Conservation (phyloP, 2,797 vertebrate genomes). For the Pantherophis alleghaniensis region DNA sequence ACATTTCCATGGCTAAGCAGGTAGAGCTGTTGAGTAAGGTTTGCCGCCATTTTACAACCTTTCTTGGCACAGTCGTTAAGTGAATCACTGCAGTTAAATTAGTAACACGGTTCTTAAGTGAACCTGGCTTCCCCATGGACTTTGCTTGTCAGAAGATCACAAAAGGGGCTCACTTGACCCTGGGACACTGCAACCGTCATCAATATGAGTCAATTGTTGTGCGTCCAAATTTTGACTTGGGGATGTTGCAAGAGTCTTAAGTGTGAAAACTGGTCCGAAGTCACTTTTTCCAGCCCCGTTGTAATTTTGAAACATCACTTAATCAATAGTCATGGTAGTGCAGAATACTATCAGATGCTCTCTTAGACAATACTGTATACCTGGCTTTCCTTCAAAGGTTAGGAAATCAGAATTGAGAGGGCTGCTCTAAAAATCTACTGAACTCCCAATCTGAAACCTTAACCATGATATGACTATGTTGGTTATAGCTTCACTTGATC, state of each 20-base stretch:
- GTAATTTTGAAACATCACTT: neutral
- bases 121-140: neutral
- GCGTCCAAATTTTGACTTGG: neutral
- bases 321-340: neutral
- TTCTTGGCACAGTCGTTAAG: neutral
- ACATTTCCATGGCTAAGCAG: neutral
- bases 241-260: neutral
- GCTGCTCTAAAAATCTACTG: neutral
- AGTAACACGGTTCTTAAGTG: rapidly evolving
- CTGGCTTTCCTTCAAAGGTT: neutral
- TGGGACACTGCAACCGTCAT: neutral
- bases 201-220: neutral
- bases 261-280: neutral
- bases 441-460: neutral
- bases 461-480: neutral
- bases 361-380: neutral
- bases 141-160: neutral
- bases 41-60: neutral
- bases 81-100: neutral
- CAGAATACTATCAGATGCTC: neutral
- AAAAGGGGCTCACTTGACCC: neutral
- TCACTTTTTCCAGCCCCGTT: neutral
- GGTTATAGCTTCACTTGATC: neutral
- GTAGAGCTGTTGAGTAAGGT: neutral
- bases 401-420: too few relatives aligned